Evolutionary conservation across 2,888 invertebrate genomes (phyloP).

Genomic region (Mythimna loreyi): DNA sequence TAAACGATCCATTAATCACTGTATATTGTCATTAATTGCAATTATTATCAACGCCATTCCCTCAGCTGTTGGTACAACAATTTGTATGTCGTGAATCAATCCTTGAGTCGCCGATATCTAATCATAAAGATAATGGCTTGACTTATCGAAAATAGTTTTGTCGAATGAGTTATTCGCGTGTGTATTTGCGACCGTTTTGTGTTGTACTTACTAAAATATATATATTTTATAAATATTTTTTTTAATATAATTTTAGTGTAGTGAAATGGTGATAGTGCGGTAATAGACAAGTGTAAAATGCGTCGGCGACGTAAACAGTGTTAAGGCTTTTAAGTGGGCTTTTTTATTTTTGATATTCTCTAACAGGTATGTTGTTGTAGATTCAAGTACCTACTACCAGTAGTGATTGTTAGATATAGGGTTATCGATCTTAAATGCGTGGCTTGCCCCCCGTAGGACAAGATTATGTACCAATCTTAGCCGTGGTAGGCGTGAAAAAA

Average conservation of each 20-base stretch:
- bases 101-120: constrained; percentile 86
- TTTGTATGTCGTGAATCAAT: constrained; percentile 73
- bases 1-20: constrained; percentile 43
- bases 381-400: background rate
- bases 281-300: constrained; percentile 73
- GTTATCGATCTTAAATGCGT: background rate
- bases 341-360: constrained; percentile 38
- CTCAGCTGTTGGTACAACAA: constrained; percentile 39
- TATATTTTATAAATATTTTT: constrained; percentile 1
- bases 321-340: constrained; percentile 77
- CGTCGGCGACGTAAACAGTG: constrained; percentile 86
- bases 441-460: background rate
- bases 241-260: constrained; percentile 4
- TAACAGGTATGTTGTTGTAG: constrained; percentile 43
- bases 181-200: constrained; percentile 60
- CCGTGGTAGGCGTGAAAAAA: too few relatives aligned
- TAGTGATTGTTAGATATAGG: constrained; percentile 2
- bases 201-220: constrained; percentile 14
- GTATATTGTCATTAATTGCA: constrained; percentile 60
- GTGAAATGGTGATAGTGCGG: constrained; percentile 30
- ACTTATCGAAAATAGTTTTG: constrained; percentile 84
- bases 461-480: background rate
- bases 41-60: constrained; percentile 41
- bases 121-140: constrained; percentile 83
- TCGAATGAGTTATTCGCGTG: constrained; percentile 76